Conservation (phyloP, 1,140 invertebrate species). For the Drosophila eugracilis region DNA sequence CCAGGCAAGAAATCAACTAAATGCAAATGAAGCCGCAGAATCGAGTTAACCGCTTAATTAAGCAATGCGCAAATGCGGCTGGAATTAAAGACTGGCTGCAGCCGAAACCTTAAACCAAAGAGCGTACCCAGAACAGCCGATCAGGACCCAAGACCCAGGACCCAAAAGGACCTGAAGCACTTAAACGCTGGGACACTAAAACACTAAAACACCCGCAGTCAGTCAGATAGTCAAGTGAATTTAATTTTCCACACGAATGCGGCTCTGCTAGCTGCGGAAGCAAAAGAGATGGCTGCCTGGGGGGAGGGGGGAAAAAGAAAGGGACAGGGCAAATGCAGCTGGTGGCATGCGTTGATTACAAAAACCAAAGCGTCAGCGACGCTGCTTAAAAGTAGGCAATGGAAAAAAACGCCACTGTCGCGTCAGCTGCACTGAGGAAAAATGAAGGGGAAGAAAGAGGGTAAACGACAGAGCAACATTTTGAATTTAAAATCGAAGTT, state of each 20-base stretch:
- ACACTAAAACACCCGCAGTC: slow-evolving; percentile 33
- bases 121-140: background rate
- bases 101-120: slow-evolving; percentile 3
- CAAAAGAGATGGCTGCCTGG: background rate
- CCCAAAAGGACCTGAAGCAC: slow-evolving; percentile 14
- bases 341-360: slow-evolving; percentile 68
- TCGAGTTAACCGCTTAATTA: background rate
- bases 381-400: slow-evolving; percentile 61
- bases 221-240: slow-evolving; percentile 64
- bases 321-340: slow-evolving; percentile 15
- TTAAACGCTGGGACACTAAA: slow-evolving; percentile 5
- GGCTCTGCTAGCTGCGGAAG: slow-evolving; percentile 35
- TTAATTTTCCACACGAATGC: slow-evolving; percentile 76
- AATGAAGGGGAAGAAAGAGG: too few relatives aligned
- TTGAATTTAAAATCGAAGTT: too few relatives aligned
- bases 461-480: too few relatives aligned
- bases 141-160: background rate
- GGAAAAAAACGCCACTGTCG: slow-evolving; percentile 51
- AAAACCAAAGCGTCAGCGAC: slow-evolving; percentile 31
- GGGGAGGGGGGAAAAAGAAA: background rate
- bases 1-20: background rate
- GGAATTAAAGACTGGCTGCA: background rate
- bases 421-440: too few relatives aligned
- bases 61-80: background rate
- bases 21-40: background rate